Conservation (phyloP, 2,888 invertebrate genomes). For the Apotomis turbidana region DNA sequence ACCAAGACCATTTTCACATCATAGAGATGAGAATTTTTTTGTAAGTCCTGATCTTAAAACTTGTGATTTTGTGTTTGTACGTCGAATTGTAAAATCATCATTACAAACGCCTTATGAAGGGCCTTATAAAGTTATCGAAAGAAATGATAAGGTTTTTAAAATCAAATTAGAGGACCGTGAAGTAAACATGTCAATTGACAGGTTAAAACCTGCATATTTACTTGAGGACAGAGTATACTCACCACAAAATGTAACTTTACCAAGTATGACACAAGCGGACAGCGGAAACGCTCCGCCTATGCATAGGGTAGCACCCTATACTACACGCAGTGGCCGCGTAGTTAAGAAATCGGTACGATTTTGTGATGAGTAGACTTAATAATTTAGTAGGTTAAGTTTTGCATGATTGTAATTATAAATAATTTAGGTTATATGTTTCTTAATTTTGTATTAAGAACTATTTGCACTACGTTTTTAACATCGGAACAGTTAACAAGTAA, state of each 20-base stretch:
- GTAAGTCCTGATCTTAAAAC: conserved; percentile 20
- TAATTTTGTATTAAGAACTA: not conserved
- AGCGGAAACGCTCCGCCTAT: conserved; percentile 14
- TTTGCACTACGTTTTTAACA: not conserved
- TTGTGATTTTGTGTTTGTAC: conserved; percentile 10
- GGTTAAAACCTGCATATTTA: not conserved
- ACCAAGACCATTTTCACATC: conserved; percentile 9
- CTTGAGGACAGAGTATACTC: not conserved
- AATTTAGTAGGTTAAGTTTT: not conserved
- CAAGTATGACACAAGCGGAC: not conserved
- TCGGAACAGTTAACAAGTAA: not conserved
- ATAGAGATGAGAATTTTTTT: conserved; percentile 3
- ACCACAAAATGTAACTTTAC: not conserved
- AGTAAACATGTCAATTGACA: not conserved
- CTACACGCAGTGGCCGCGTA: conserved; percentile 6
- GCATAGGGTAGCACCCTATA: not conserved
- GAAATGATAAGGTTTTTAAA: conserved; percentile 3
- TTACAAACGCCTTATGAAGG: not conserved
- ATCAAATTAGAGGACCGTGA: not conserved
- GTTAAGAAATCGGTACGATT: conserved; percentile 1
- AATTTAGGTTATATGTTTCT: not conserved
- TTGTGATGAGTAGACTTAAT: conserved; percentile 4
- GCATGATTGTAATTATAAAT: not conserved
- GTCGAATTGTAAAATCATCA: conserved; percentile 11
- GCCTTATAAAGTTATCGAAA: not conserved